Base-by-base conservation (phyloP, 2,888 invertebrate genomes). In the Mimachlamys varia region DNA sequence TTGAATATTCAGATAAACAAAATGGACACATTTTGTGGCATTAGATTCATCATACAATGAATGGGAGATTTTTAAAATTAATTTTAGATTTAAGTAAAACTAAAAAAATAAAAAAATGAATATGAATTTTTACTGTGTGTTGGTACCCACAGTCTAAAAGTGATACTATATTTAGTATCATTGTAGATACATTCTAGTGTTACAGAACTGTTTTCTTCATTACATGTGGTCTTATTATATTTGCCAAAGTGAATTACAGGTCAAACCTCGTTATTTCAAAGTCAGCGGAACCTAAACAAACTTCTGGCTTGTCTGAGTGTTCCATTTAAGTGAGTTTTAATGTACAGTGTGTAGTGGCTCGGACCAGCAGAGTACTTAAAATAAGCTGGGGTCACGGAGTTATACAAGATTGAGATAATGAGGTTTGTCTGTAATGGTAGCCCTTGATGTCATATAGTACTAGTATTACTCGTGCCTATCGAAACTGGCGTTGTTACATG, bases 391-490 rank as follows among this genome's bases (percentile, higher is more conserved):
- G n/a, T n/a, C n/a, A n/a, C n/a, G n/a, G n/a, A n/a, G n/a, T n/a
- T n/a, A n/a, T n/a, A n/a, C n/a, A n/a, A n/a, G n/a, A n/a, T n/a
- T n/a, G n/a, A n/a, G n/a, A n/a, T n/a, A n/a, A n/a, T n/a, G n/a
- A n/a, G n/a, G n/a, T n/a, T n/a, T n/a, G n/a, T n/a, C n/a, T n/a
- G n/a, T n/a, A n/a, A n/a, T n/a, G n/a, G n/a, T n/a, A n/a, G n/a
- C n/a, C n/a, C n/a, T n/a, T n/a, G n/a, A n/a, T n/a, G n/a, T n/a
- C n/a, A n/a, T n/a, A n/a, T n/a, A n/a, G n/a, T n/a, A n/a, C n/a
- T 33, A 33, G 76, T 76, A 15, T 76, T 76, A 27, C 76, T 76
- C 27, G 76, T 76, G 76, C 76, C 76, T 76, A 76, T 76, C 17
- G 27, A 27, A 27, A 76, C 27, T 15, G n/a, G n/a, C n/a, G 17